Conservation (phyloP, 2,113 vertebrate genomes). For the zebrafish (Danio rerio) region GRCz12tu NC_133182.1:30182501-30183000, state of each 20-base stretch:
- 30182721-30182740: constrained; percentile 92
- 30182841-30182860: constrained; percentile 94
- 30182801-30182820: constrained; percentile 98
- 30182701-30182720: constrained; percentile 98
- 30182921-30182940: constrained; percentile 71
- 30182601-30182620: constrained; percentile 98
- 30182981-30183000: constrained; percentile 77
- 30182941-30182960: constrained; percentile 74
- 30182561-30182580: constrained; percentile 97
- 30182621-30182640: constrained; percentile 98
- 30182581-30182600: constrained; percentile 96
- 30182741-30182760: constrained; percentile 98
- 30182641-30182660: constrained; percentile 95
- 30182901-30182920: constrained; percentile 74
- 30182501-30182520: constrained; percentile 95
- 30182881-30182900: constrained; percentile 92
- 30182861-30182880: constrained; percentile 98
- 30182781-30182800: constrained; percentile 98
- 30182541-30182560: constrained; percentile 93
- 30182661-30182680: constrained; percentile 93
- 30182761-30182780: constrained; percentile 96
- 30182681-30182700: constrained; percentile 97
- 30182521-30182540: constrained; percentile 96
- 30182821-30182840: constrained; percentile 94
- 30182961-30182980: constrained; percentile 81